These are phyloP conservation scores for Charanyca ferruginea DNA, from an alignment of 2,888 invertebrate genomes.

Conservation along the genomic window DNA sequence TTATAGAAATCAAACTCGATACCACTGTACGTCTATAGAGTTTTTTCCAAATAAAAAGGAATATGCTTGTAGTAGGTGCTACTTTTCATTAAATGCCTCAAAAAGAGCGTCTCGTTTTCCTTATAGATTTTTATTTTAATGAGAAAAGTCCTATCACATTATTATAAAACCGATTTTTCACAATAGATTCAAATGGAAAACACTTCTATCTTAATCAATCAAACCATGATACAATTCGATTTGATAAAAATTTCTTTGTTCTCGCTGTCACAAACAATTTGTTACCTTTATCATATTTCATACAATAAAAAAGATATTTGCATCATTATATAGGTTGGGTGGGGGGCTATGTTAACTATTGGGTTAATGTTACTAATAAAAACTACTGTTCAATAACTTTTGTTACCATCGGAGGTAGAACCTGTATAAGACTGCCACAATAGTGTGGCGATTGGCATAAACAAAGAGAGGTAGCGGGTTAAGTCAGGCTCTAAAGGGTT, in stretches of 20 bases:
- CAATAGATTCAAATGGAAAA: slow-evolving; percentile 16
- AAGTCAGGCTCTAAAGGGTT: too few relatives aligned
- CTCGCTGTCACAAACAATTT: slow-evolving; percentile 31
- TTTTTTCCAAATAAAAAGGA: not conserved
- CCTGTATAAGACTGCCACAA: too few relatives aligned
- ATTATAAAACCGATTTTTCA: not conserved
- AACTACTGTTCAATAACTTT: too few relatives aligned
- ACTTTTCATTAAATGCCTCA: not conserved
- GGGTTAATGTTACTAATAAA: too few relatives aligned
- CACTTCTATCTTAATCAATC: slow-evolving; percentile 11
- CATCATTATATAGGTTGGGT: not conserved
- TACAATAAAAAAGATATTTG: slow-evolving; percentile 6
- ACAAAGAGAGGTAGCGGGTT: too few relatives aligned
- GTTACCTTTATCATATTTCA: slow-evolving; percentile 14
- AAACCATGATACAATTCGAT: slow-evolving; percentile 27
- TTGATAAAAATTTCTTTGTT: slow-evolving; percentile 18
- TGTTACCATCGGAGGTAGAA: too few relatives aligned
- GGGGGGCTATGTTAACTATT: too few relatives aligned
- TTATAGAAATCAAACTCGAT: not conserved
- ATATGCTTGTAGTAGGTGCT: not conserved
- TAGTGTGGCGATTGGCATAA: too few relatives aligned
- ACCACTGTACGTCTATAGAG: not conserved
- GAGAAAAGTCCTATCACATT: not conserved
- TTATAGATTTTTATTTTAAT: not conserved
- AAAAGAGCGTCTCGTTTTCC: not conserved